These are phyloP conservation scores for Epizoanthus stellaris DNA, from an alignment of 92 coral and sea anemone species.

Conservation along the genomic window DNA sequence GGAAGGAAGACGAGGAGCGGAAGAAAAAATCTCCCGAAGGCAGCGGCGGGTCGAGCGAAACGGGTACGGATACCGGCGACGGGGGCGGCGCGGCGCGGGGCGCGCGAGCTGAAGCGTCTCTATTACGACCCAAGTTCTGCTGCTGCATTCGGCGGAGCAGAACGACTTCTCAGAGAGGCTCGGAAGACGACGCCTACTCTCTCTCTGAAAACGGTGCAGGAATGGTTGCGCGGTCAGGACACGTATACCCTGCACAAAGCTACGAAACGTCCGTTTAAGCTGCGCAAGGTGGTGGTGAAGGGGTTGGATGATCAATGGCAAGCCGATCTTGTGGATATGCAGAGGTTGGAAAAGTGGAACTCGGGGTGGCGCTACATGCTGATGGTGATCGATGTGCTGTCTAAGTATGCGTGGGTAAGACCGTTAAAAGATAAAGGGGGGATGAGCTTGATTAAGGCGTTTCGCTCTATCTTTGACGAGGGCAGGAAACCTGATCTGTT, in stretches of 20 bases:
- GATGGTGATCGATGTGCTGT: not conserved
- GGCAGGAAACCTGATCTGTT: not conserved
- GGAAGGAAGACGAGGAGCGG: no score
- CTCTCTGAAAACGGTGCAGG: no score
- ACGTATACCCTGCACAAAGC: not conserved
- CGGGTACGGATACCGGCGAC: not conserved
- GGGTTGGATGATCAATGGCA: constrained; percentile 27
- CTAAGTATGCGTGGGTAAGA: not conserved
- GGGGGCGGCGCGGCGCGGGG: not conserved
- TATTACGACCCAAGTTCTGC: not conserved
- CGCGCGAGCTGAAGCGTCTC: no score
- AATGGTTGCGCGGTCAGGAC: no score
- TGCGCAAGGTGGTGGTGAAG: not conserved
- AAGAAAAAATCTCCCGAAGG: not conserved
- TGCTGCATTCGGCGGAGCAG: constrained; percentile 8
- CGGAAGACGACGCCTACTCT: no score
- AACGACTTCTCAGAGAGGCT: not conserved
- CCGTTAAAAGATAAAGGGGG: not conserved
- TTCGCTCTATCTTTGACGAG: not conserved
- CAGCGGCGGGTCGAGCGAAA: not conserved
- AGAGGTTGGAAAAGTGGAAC: not conserved
- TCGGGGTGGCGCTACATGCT: not conserved
- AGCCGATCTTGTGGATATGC: constrained; percentile 5
- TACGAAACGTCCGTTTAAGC: not conserved
- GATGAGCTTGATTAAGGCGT: not conserved